Base-by-base conservation (phyloP, 2,888 invertebrate species). In the Ypsolopha scabrella region DNA sequence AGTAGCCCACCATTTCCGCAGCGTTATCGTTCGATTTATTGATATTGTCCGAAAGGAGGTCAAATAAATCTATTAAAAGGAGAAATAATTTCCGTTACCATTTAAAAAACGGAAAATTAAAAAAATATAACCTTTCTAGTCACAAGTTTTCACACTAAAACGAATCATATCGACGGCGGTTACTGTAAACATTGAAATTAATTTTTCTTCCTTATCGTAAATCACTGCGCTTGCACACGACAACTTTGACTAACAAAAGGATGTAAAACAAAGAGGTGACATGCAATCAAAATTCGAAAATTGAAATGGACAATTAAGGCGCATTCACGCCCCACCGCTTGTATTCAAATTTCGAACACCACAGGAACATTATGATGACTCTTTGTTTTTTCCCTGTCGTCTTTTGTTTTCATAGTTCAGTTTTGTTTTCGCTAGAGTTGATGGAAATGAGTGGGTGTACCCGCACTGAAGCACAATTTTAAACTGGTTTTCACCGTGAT, bases 291-390 rank as follows among this genome's bases (percentile, higher is more conserved):
- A 74, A 77, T 75, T 77, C 68, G 62, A 74, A 78, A 74, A 77
- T n/a, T 72, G 69, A 72, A 68, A 64, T 66, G 66, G 63, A 70
- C 75, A 75, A 79, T 80, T 72, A 72, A 68, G 66, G 56, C 61
- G 67, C 64, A 67, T 67, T 75, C 76, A 80, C 80, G 75, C 78
- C 77, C 76, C 67, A 65, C 61, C 72, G 68, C 67, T 77, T 78
- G 74, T 80, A 80, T 80, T 82, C 72, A 77, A 80, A 78, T 81
- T 73, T 71, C 60, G 63, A 78, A 70, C 67, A 62, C 34, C 65
- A 58, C 57, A 58, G 58, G 61, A 59, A 67, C 62, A 62, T 63
- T 62, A 59, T 58, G 61, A 61, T 62, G 60, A 62, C 61, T 50
- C 58, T 52, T 60, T 63, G 60, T 57, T 64, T 58, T 57, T 60